Base-by-base conservation (phyloP, 2,888 invertebrate species). In the Morpho helenor region DNA sequence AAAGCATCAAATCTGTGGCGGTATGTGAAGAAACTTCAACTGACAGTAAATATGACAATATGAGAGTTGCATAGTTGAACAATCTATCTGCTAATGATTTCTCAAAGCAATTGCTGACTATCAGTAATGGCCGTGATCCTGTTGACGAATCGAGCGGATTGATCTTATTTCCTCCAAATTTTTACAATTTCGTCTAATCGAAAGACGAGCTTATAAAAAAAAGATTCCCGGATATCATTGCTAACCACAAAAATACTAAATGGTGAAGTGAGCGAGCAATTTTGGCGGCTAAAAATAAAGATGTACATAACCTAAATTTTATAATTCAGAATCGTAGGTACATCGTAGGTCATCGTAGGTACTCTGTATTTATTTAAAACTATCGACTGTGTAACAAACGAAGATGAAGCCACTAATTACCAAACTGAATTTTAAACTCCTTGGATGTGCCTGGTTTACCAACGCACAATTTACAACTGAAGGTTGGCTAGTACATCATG, bases 201-300 rank as follows among this genome's bases (percentile, higher is more conserved):
- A 66, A 64, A 65, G 55, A 57, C 52, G 60, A 68, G 49, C 68
- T 68, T 8, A 68, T 68, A 57, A 65, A 61, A 55, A n/a, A 65
- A 65, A 48, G 64, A 16, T 16, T 16, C 16, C 16, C 16, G 16
- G 16, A 16, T 16, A 16, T 16, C 16, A 16, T 16, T 16, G 16
- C 16, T 16, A 16, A 16, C 16, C 16, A 16, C 16, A 16, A 16
- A 16, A 16, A 16, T 16, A 16, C 16, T 16, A 16, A 66, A 63
- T 68, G 64, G 67, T 54, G 68, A 59, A 69, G 67, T 68, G 72
- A 57, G 51, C 57, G 57, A 57, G 57, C 64, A 66, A 74, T 75
- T 71, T 70, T 74, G 43, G 70, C 71, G 58, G 71, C 74, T 58
- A 74, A 77, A 66, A 79, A 79, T 65, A 69, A 70, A 68, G 73